These are phyloP conservation scores for Spizella passerina DNA, from an alignment of 2,797 vertebrate genomes.

Conservation along the genomic window DNA sequence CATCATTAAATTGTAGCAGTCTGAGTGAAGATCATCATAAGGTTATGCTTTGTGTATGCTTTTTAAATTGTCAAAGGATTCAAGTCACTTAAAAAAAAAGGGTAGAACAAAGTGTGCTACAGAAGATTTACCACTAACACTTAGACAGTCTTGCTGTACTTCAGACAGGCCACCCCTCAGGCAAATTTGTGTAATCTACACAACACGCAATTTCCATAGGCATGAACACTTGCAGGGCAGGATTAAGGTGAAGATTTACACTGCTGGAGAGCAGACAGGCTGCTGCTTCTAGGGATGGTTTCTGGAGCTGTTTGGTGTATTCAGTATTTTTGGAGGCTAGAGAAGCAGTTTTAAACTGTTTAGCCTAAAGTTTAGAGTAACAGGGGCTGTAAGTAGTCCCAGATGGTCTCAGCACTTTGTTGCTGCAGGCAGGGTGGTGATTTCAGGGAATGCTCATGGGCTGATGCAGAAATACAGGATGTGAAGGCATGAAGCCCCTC, in stretches of 20 bases:
- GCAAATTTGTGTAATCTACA: constrained; percentile 22
- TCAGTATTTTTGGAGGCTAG: neutral
- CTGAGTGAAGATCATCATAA: neutral
- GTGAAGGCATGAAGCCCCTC: neutral
- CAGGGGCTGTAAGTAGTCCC: neutral
- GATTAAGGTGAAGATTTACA: neutral
- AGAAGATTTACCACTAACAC: neutral
- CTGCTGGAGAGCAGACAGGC: neutral
- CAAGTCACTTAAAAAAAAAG: neutral
- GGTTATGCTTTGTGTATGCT: neutral
- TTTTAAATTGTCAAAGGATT: neutral
- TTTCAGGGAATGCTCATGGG: neutral
- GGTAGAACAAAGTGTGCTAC: neutral
- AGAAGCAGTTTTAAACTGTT: neutral
- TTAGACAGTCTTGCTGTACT: neutral
- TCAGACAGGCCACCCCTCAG: neutral
- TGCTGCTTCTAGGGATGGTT: neutral
- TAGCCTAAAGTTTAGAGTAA: neutral
- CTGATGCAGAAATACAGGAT: neutral
- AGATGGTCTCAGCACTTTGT: neutral
- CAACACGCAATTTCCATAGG: neutral
- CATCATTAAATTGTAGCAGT: neutral
- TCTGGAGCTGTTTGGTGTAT: neutral
- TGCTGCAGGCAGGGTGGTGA: neutral
- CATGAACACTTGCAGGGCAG: constrained; percentile 1